Conservation (phyloP, 2,888 invertebrate species). For the Trimorus sp. region DNA sequence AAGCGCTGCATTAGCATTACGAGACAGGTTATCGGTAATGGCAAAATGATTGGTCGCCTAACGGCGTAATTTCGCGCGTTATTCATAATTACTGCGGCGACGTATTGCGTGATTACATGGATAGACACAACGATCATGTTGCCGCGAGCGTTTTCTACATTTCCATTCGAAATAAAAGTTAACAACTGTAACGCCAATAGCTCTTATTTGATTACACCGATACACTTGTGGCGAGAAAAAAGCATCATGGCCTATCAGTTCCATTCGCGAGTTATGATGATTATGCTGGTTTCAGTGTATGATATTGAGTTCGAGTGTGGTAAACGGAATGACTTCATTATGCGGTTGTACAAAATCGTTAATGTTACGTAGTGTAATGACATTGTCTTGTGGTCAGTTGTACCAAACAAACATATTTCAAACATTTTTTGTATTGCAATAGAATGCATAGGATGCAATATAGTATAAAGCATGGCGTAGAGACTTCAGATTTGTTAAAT, state of each 20-base stretch:
- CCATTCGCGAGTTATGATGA: conserved; percentile 27
- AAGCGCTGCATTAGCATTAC: conserved; percentile 21
- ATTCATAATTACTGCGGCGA: conserved; percentile 63
- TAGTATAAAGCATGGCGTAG: too few species aligned
- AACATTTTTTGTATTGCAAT: too few species aligned
- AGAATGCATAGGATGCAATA: too few species aligned
- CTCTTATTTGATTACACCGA: conserved; percentile 51
- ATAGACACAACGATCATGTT: conserved; percentile 53
- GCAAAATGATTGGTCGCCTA: conserved; percentile 52
- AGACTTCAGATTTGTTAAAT: too few species aligned
- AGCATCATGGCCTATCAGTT: conserved; percentile 24
- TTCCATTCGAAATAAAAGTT: conserved; percentile 51
- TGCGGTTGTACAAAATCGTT: too few species aligned
- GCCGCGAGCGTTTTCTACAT: conserved; percentile 51
- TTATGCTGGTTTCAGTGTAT: not conserved
- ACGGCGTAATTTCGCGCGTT: conserved; percentile 44
- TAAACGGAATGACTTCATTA: too few species aligned
- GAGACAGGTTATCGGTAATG: conserved; percentile 48
- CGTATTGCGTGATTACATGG: conserved; percentile 50
- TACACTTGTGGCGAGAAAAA: conserved; percentile 23
- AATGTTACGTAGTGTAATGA: too few species aligned
- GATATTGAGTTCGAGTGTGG: too few species aligned
- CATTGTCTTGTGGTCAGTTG: too few species aligned
- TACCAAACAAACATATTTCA: too few species aligned
- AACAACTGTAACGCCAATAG: conserved; percentile 49